Evolutionary conservation across 2,888 invertebrate genomes (phyloP), one percentile per base, ranked within the genome.

Genomic region (Oligia fasciuncula): DNA sequence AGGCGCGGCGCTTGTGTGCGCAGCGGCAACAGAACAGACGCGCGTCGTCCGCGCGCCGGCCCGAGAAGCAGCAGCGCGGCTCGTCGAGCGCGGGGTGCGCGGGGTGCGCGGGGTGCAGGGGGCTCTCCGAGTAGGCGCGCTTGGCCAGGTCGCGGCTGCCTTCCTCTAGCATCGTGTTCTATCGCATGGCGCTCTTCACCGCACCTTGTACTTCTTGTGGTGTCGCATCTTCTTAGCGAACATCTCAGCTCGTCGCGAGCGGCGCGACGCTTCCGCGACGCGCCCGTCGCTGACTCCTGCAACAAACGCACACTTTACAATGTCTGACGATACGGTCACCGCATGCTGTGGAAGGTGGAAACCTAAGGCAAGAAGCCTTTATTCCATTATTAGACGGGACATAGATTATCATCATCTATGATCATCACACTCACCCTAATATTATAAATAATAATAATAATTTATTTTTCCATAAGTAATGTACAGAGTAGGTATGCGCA

Each of bases 21-120:
- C 95, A 95, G 67, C 97, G 97, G 91, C 98, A 98, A 88, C 95
- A 95, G 84, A 90, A 91, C 9, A 91, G 79, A 40, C 88, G 91
- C 4, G 90, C 80, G 76, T 92, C 93, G 46, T 91, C 91, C 9
- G 78, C 77, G 60, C 87, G 88, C 46, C 86, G 85, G 60, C 83
- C 76, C 8, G 90, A 76, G 77, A 92, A 91, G 76, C 93, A 93
- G 86, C 93, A 93, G 79, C 89, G 90, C 40, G 91, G 82, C 73
- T 92, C 93, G n/a, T 68, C 80, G 11, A 54, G 40, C 14, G 63
- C 54, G 13, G 60, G 60, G 73, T 43, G 69, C 14, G 63, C 54
- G 13, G 60, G 60, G 73, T 43, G 69, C 19, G 46, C 65, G 43
- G 54, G 13, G 49, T 63, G 57, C 67, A 65, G n/a, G 11, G 60